Conservation (phyloP, 2,113 vertebrate species). For the Muscicapa adusta region DNA sequence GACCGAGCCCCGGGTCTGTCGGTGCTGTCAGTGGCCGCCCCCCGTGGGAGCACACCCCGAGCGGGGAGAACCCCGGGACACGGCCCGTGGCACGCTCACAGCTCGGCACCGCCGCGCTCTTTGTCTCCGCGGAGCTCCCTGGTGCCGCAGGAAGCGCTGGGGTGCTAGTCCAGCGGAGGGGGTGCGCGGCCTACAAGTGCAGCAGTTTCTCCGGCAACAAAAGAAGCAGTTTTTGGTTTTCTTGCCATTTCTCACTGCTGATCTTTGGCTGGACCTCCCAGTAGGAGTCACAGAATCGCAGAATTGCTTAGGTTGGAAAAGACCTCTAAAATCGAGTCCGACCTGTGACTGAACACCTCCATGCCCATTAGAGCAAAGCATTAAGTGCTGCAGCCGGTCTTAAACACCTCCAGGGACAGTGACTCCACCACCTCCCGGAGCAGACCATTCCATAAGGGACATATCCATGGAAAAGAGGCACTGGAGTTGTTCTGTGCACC, state of each 20-base stretch:
- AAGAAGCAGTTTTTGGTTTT: neutral
- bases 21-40: too few species aligned
- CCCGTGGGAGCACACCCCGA: neutral
- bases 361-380: accelerated
- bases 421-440: neutral
- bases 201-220: neutral
- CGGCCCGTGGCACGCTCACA: neutral
- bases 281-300: neutral
- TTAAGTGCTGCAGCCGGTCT: neutral
- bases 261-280: neutral
- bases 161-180: neutral
- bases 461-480: accelerated
- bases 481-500: accelerated
- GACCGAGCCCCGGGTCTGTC: too few species aligned
- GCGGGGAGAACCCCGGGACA: accelerated
- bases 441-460: neutral
- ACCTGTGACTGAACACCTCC: accelerated
- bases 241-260: neutral
- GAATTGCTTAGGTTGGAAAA: neutral
- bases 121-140: neutral
- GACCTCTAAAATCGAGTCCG: neutral
- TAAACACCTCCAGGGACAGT: neutral
- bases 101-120: neutral
- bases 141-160: neutral
- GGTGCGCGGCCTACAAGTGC: neutral